Evolutionary conservation across 2,113 vertebrate species (phyloP), one percentile per base, ranked within the genome.

Genomic region (Furnarius figulus): DNA sequence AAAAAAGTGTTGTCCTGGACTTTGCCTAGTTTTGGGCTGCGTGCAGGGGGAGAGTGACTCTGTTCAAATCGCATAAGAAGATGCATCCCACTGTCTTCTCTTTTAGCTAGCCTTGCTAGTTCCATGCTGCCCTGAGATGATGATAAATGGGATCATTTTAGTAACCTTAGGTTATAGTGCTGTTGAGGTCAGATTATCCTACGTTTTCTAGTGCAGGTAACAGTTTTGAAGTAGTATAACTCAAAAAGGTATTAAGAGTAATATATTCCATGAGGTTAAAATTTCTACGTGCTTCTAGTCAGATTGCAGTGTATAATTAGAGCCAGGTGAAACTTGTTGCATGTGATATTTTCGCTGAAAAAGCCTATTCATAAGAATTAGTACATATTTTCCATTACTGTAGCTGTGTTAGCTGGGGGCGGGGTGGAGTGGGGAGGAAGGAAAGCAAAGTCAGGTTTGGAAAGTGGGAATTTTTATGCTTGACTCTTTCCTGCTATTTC

Each of bases 221-320:
- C 14, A 6, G 20, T 62, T 8, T 6, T 8, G 6, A 61, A 42
- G 50, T 46, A 25, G 3, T 7, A 2, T 47, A 27, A 13, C 5
- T 62, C 13, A 50, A 7, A 47, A 77, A 2, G 3, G 1, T 39
- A 76, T 9, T 77, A 63, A 58, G 31, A 21, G 18, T 31, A 70
- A 37, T 58, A 19, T 12, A 27, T 58, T 79, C 24, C 9, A 33
- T 12, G 21, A 66, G 75, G 42, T 20, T 78, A 24, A 81, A 85
- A 30, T 72, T 67, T 1, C 6, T 68, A 0, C 0, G 0, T 75
- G 52, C 19, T 77, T 61, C 5, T 47, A 31, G 28, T 23, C 42
- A 91, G 56, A 39, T 67, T 20, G 11, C 17, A 20, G 5, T 13
- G 2, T 79, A 14, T 56, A 61, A 25, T 46, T 88, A 46, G 8